These are phyloP conservation scores for Chlorodrepanis virens DNA, from an alignment of 2,113 vertebrate genomes.

Conservation along the genomic window DNA sequence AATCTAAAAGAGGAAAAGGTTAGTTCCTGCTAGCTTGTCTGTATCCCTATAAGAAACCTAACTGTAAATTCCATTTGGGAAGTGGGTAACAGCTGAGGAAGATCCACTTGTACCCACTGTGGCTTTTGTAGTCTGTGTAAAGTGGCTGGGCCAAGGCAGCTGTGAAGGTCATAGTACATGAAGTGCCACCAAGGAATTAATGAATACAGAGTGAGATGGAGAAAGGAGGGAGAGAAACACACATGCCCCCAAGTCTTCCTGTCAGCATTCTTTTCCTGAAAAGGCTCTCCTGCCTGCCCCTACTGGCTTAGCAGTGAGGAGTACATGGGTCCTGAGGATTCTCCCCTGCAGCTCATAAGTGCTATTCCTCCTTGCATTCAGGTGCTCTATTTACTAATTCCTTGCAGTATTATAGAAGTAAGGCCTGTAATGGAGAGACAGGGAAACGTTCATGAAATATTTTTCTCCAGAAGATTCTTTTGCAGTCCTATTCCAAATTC, in stretches of 20 bases:
- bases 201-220: not conserved
- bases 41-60: slow-evolving; percentile 26
- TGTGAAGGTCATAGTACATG: not conserved
- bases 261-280: rapidly evolving
- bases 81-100: slow-evolving; percentile 54
- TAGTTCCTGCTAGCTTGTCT: slow-evolving; percentile 40
- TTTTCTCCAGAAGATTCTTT: not conserved
- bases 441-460: not conserved
- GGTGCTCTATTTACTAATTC: not conserved
- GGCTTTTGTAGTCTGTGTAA: not conserved
- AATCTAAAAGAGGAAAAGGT: slow-evolving; percentile 49
- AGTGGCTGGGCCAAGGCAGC: not conserved
- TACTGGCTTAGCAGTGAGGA: not conserved
- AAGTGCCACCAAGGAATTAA: not conserved
- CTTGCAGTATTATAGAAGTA: not conserved
- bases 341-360: not conserved
- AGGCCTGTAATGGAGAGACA: not conserved
- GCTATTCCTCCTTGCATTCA: not conserved
- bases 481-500: not conserved
- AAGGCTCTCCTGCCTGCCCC: not conserved
- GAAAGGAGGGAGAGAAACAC: not conserved
- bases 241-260: rapidly evolving
- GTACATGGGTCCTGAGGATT: not conserved
- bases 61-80: slow-evolving; percentile 58
- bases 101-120: not conserved